Percentiles rank a stretch among this genome's conserved stretches.
Evolutionary conservation across 2,113 vertebrate genomes (phyloP).

Genomic region (Myrmecobius fasciatus): DNA sequence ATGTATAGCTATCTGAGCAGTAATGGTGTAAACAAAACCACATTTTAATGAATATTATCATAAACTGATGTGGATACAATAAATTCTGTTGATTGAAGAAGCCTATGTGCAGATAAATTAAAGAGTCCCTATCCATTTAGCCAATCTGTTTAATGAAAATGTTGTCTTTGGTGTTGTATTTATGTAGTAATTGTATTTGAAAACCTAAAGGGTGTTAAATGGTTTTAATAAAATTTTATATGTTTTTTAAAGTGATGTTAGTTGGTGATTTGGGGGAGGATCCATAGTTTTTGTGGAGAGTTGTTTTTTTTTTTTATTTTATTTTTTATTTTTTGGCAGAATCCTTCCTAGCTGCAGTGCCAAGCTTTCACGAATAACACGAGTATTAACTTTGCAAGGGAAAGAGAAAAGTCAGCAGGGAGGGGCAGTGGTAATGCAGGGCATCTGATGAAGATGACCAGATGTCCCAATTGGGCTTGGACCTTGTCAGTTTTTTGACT

Average conservation of each 20-base stretch:
- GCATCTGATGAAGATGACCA: not conserved
- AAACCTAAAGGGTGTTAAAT: not conserved
- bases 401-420: not conserved
- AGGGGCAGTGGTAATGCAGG: not conserved
- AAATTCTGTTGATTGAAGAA: constrained; percentile 34
- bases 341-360: not conserved
- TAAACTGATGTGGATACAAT: constrained; percentile 6
- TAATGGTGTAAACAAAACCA: constrained; percentile 13
- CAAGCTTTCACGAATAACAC: not conserved
- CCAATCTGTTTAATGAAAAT: constrained; percentile 35
- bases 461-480: not conserved
- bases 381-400: not conserved
- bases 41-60: constrained; percentile 12
- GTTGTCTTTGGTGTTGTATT: not conserved
- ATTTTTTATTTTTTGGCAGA: not conserved
- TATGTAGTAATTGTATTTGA: constrained; percentile 35
- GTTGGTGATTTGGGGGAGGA: not conserved
- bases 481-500: not conserved
- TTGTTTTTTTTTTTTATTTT: not conserved
- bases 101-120: not conserved
- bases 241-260: not conserved
- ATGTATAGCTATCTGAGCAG: not conserved
- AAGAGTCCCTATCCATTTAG: not conserved
- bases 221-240: constrained; percentile 12
- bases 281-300: not conserved